Percentiles rank a stretch among this genome's conserved stretches.
phyloP scores from a whole-genome alignment of 2,888 invertebrate species.

The Rhagonycha lutea region DNA sequence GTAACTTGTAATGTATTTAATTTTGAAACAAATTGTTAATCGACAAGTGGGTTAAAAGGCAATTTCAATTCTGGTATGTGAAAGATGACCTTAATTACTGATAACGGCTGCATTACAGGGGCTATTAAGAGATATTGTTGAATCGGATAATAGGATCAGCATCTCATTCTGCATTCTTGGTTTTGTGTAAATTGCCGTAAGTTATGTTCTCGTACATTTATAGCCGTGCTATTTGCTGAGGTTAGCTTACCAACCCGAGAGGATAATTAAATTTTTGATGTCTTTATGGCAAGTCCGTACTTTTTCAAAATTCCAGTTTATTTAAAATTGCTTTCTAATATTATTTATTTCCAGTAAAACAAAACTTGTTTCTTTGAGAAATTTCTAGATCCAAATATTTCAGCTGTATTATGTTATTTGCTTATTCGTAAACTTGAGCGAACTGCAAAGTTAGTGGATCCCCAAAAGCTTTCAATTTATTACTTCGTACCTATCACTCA shows the following conservation, averaged over 20 bases:
- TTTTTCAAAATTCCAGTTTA: neutral
- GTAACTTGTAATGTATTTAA: neutral
- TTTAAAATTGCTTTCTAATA: neutral
- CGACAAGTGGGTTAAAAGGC: constrained; percentile 31
- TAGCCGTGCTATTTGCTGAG: constrained; percentile 34
- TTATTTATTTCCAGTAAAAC: neutral
- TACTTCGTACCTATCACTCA: neutral
- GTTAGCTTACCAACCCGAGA: constrained; percentile 15
- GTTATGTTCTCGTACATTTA: constrained; percentile 33
- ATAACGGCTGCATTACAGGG: constrained; percentile 37
- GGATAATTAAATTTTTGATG: constrained; percentile 28
- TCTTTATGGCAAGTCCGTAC: constrained; percentile 12
- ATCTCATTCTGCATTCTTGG: constrained; percentile 35
- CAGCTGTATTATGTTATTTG: constrained; percentile 2
- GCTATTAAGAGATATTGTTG: constrained; percentile 41
- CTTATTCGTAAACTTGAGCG: constrained; percentile 1
- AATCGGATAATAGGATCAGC: constrained; percentile 40
- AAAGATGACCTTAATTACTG: constrained; percentile 40
- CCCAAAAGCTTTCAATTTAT: neutral
- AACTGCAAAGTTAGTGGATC: neutral
- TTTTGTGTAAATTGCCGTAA: constrained; percentile 31
- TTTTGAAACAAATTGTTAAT: constrained; percentile 31
- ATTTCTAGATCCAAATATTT: neutral
- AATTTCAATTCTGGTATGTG: constrained; percentile 29
- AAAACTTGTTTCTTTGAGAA: neutral